Evolutionary conservation across 2,113 vertebrate genomes (phyloP).

Genomic region (Aegotheles bennettii): DNA sequence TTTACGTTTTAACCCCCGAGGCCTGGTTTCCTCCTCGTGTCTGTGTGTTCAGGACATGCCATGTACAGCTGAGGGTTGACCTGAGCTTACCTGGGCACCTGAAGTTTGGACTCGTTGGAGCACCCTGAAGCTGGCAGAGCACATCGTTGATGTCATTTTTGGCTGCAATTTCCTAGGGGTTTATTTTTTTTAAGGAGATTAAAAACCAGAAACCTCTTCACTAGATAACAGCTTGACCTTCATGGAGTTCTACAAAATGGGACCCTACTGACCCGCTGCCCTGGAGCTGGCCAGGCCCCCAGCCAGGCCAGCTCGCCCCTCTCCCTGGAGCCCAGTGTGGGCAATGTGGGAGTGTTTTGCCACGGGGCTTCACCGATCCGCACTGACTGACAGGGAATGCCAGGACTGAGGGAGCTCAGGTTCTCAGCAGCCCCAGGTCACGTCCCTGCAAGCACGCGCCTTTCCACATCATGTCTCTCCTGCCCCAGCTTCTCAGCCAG

Average conservation of each 20-base stretch:
- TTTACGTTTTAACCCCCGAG: not conserved
- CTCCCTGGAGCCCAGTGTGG: not conserved
- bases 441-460: fast-evolving
- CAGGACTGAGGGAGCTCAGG: not conserved
- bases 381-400: not conserved
- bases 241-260: not conserved
- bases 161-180: not conserved
- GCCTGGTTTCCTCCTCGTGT: not conserved
- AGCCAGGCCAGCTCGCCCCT: not conserved
- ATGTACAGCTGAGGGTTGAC: fast-evolving
- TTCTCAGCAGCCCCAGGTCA: not conserved
- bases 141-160: fast-evolving
- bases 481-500: not conserved
- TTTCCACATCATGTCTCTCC: not conserved
- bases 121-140: not conserved
- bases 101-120: not conserved
- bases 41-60: not conserved
- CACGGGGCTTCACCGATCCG: fast-evolving
- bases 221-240: not conserved
- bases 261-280: not conserved
- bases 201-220: fast-evolving
- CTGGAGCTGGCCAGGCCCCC: not conserved
- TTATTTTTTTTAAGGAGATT: not conserved
- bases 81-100: not conserved
- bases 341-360: not conserved